Evolutionary conservation across 2,113 vertebrate species (phyloP).

Genomic region (Hassar affinis): DNA sequence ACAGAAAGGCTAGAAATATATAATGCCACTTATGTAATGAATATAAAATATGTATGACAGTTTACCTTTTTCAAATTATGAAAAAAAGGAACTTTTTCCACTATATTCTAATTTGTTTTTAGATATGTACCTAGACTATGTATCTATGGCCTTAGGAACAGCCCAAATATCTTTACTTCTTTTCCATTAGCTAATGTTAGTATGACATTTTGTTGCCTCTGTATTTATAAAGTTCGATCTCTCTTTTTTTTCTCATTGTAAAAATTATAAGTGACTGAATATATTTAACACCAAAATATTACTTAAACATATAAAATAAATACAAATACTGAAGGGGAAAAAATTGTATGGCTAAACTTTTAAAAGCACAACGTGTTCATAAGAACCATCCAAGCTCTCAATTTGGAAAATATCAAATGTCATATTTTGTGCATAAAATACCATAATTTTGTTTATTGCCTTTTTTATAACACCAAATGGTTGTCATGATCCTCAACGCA

Average conservation of each 20-base stretch:
- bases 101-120: too few species aligned
- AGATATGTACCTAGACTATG: too few species aligned
- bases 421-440: not conserved
- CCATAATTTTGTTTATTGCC: not conserved
- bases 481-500: not conserved
- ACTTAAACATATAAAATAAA: not conserved
- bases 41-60: too few species aligned
- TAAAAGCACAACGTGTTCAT: not conserved
- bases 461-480: constrained; percentile 17
- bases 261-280: not conserved
- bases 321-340: not conserved
- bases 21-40: too few species aligned
- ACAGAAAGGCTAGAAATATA: too few species aligned
- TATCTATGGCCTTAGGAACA: not conserved
- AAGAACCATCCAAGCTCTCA: not conserved
- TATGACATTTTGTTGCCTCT: not conserved
- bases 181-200: not conserved
- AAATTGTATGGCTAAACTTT: not conserved
- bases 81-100: too few species aligned
- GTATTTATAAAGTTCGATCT: not conserved
- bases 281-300: not conserved
- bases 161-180: not conserved
- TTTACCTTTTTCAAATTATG: too few species aligned
- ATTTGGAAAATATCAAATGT: not conserved
- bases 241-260: not conserved